phyloP scores from a whole-genome alignment of 1,140 invertebrate species.

The Pogonomyrmex barbatus region DNA sequence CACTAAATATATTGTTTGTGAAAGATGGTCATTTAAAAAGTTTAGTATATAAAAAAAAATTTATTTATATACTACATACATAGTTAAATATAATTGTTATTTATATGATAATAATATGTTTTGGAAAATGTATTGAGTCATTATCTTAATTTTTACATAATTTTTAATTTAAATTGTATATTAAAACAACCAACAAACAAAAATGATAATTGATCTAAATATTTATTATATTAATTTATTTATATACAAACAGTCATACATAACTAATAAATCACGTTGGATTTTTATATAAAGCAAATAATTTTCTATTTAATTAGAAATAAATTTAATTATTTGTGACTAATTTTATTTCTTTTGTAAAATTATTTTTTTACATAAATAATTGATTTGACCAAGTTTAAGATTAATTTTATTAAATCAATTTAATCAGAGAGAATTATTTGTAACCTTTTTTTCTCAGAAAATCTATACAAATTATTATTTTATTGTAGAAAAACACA shows the following conservation, averaged over 20 bases:
- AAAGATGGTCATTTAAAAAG: not conserved
- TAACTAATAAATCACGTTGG: not conserved
- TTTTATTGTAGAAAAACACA: not conserved
- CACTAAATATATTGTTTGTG: not conserved
- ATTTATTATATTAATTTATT: conserved; percentile 6
- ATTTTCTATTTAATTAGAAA: not conserved
- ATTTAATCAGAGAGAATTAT: not conserved
- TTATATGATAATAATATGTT: not conserved
- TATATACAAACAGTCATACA: not conserved
- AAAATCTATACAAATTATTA: not conserved
- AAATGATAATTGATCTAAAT: not conserved
- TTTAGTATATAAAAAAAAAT: not conserved
- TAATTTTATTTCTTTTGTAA: not conserved
- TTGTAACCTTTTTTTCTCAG: not conserved
- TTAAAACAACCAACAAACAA: not conserved
- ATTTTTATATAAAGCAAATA: not conserved
- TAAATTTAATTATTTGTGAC: not conserved
- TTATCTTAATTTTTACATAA: not conserved
- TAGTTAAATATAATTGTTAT: not conserved
- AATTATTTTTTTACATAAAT: not conserved
- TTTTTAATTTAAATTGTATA: not conserved
- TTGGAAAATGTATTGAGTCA: not conserved
- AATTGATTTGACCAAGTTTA: not conserved
- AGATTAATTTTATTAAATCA: not conserved
- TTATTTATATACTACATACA: not conserved